A percentile compares a stretch with the other conserved stretches of the same genome.
Conservation (phyloP, 2,113 vertebrate genomes). For the Neofelis nebulosa region DNA sequence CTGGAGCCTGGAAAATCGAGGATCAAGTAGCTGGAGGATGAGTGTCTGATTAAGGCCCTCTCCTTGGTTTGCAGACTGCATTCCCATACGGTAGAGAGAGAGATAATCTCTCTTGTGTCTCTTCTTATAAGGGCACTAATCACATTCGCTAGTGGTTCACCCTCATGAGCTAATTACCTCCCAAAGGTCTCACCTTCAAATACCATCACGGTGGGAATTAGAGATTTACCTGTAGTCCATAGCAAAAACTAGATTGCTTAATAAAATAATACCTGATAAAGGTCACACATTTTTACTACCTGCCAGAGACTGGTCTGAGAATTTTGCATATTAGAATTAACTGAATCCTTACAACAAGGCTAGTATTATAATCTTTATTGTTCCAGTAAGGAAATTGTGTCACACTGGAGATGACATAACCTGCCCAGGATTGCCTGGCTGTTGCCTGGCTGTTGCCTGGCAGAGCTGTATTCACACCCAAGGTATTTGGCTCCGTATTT, state of each 20-base stretch:
- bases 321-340: background rate
- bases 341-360: background rate
- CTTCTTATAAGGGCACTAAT: background rate
- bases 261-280: background rate
- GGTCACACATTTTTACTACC: background rate
- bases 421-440: background rate
- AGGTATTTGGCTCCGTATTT: background rate
- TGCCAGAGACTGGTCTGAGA: background rate
- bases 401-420: background rate
- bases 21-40: background rate
- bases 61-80: background rate
- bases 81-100: background rate
- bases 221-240: background rate
- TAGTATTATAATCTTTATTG: background rate
- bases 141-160: background rate
- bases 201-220: background rate
- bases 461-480: background rate
- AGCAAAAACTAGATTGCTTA: background rate
- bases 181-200: background rate
- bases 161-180: background rate
- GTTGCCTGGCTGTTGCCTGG: background rate
- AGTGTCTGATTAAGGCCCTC: background rate
- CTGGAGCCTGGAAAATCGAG: background rate
- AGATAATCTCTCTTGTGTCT: background rate
- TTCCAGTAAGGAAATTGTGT: background rate